Evolutionary conservation across 2,113 vertebrate genomes (phyloP).

Genomic region (human (Homo sapiens)): GRCh38 chr12:84678001-84678500

Average conservation of each 20-base stretch:
- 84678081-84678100: neutral
- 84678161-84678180: slow-evolving; percentile 3
- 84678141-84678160: neutral
- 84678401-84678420: neutral
- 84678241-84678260: neutral
- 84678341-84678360: neutral
- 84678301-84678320: neutral
- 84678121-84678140: neutral
- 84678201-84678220: neutral
- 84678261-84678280: neutral
- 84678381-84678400: neutral
- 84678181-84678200: neutral
- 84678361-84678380: neutral
- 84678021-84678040: neutral
- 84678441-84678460: neutral
- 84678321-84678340: neutral
- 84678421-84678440: neutral
- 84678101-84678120: neutral
- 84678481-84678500: neutral
- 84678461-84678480: rapidly evolving
- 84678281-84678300: neutral
- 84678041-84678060: neutral
- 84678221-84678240: neutral
- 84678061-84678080: neutral
- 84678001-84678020: neutral